phyloP scores from a whole-genome alignment of 2,113 vertebrate genomes.

The Lophura nycthemera region DNA sequence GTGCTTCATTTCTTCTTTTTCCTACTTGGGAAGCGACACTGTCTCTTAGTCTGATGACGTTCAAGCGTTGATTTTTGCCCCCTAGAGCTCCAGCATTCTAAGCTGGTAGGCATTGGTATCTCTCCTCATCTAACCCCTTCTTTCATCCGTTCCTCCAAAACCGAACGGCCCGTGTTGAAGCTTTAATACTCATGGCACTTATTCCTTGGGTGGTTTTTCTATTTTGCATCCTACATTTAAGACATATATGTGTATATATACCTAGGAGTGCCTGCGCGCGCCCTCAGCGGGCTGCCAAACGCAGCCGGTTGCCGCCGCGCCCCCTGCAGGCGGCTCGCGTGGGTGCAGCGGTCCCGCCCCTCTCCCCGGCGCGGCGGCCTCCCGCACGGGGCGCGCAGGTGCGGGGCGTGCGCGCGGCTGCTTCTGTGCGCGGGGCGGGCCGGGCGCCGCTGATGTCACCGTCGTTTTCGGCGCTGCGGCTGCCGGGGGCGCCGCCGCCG shows the following conservation, averaged over 20 bases:
- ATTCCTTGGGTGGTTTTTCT: not conserved
- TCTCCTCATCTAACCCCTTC: not conserved
- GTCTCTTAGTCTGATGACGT: not conserved
- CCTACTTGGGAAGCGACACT: not conserved
- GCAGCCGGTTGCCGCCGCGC: too few species aligned
- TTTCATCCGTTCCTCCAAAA: not conserved
- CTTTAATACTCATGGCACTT: not conserved
- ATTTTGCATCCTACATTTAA: not conserved
- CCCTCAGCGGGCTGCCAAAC: too few species aligned
- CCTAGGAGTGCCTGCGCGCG: too few species aligned
- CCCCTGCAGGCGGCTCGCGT: too few species aligned
- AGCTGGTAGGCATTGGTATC: too few species aligned
- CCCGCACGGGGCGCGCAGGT: not conserved
- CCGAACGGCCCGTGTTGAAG: rapidly evolving
- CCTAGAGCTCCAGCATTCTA: too few species aligned
- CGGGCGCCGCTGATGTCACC: slow-evolving; percentile 3
- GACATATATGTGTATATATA: too few species aligned
- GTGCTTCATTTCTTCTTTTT: not conserved
- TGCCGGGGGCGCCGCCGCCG: too few species aligned
- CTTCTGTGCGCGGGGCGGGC: too few species aligned
- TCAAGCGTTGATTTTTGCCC: too few species aligned
- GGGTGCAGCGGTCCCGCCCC: too few species aligned
- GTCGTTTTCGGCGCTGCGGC: not conserved
- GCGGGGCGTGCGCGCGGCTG: not conserved
- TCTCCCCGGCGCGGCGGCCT: too few species aligned